Evolutionary conservation across 2,888 invertebrate species (phyloP), one percentile per base, ranked within the genome.

Genomic region (Theretra japonica): DNA sequence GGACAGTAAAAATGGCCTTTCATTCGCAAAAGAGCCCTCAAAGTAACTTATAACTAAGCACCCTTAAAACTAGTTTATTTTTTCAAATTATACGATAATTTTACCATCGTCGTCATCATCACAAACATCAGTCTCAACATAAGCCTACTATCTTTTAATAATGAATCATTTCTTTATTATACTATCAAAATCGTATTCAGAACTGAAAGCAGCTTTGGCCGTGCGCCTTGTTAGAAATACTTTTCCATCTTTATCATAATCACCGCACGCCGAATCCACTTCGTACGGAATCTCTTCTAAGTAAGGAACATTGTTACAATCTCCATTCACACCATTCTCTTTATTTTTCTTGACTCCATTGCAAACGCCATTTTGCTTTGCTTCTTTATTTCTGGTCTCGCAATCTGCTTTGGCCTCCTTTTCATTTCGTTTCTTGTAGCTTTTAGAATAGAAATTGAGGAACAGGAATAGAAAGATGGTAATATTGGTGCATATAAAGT

Each of bases 401-500:
- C 23, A 23, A 19, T 85, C 82, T 28, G 76, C 73, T 73, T 86
- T 82, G 28, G 81, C 85, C 0, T 83, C 81, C 41, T 68, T 71
- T 85, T 85, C 15, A 80, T 83, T 77, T 88, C 85, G 48, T 68
- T 81, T 89, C 65, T 90, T 93, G 85, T 96, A 96, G 75, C 95
- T 95, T 73, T 94, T 95, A 0, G 95, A 83, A 83, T 96, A 96
- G 85, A 96, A 96, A 78, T 96, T 95, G 59, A 95, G 94, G 83
- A 97, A 97, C 56, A 97, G 92, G 77, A 96, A 95, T 0, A 96
- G 90, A 82, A 96, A 96, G 41, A 96, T 91, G 0, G 89, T 86
- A 0, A 96, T 94, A 83, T 96, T 96, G 19, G 95, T 85, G 2
- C 93, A 89, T 88, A 88, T 94, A 75, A 94, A 94, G 79, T 94